Evolutionary conservation across 2,888 invertebrate species (phyloP), one percentile per base, ranked within the genome.

Genomic region (Conistra vaccinii): DNA sequence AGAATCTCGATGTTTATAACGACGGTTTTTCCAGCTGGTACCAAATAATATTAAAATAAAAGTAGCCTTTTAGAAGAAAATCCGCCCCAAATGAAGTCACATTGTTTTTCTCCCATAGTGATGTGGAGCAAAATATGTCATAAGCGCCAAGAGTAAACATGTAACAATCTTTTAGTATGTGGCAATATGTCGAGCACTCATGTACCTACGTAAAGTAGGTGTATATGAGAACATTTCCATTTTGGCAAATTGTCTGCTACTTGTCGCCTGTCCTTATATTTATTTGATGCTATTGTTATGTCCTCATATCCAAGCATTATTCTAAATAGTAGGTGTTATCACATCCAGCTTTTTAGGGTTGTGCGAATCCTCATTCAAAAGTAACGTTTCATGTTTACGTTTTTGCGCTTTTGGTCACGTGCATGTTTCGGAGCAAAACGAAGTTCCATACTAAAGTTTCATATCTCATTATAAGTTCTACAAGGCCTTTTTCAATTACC

Each of bases 241-340:
- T 81, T 77, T 78, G 58, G 55, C 67, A 82, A 82, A 83, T 73
- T 78, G 85, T 82, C 39, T 77, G 67, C 61, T 68, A 77, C 85
- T 85, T 83, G 83, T 82, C 69, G 65, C 45, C n/a, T 69, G 68
- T 71, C 45, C 3, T 73, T 82, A 82, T 78, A 73, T 82, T 85
- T 83, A 78, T 83, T 73, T 55, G 69, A 73, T 73, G 78, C 17
- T 60, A 68, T 78, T 85, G 85, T 83, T 82, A 85, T 70, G 83
- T 73, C 73, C 45, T 73, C 67, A 82, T 77, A 39, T 69, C 60
- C 23, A 14, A 55, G 51, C 45, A 26, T 45, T 65, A 82, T 85
- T 83, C 69, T 73, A 76, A 85, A 77, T 70, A 76, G 69, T 69
- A 73, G 20, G 48, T 84, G 76, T 68, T 69, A 53, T 82, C 55